Conservation (phyloP, 2,888 invertebrate species). For the Neocrepidodera transversa region DNA sequence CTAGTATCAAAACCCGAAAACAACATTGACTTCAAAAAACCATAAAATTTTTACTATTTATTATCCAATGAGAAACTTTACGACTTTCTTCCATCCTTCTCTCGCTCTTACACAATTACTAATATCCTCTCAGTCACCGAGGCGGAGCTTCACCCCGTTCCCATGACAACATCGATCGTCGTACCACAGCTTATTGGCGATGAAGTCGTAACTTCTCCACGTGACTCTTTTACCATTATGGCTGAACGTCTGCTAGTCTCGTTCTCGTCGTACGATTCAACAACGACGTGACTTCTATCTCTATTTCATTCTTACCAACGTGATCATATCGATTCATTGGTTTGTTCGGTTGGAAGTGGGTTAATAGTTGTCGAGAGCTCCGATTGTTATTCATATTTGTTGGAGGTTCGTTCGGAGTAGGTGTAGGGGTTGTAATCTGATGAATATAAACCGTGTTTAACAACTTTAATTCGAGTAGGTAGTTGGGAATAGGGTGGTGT, state of each 20-base stretch:
- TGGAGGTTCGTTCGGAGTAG: background rate
- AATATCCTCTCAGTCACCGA: slow-evolving; percentile 43
- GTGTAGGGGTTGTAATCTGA: slow-evolving; percentile 2
- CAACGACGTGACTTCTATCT: slow-evolving; percentile 41
- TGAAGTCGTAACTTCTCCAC: slow-evolving; percentile 52
- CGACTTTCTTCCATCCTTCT: slow-evolving; percentile 50
- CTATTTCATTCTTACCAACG: slow-evolving; percentile 25
- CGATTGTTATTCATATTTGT: slow-evolving; percentile 15
- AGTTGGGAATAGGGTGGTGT: background rate
- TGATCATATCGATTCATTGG: slow-evolving; percentile 13
- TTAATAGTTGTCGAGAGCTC: slow-evolving; percentile 1
- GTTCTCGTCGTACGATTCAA: slow-evolving; percentile 43
- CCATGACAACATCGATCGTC: slow-evolving; percentile 59
- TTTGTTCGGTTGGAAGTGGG: slow-evolving; percentile 9
- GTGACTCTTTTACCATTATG: slow-evolving; percentile 57
- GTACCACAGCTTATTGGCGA: slow-evolving; percentile 52
- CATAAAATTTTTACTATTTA: slow-evolving; percentile 61
- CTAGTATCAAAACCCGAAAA: slow-evolving; percentile 60
- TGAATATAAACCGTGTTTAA: slow-evolving; percentile 7
- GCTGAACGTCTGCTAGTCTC: slow-evolving; percentile 46
- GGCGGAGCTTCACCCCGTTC: slow-evolving; percentile 55
- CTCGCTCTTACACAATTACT: slow-evolving; percentile 30
- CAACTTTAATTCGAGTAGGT: background rate
- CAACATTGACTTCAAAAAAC: slow-evolving; percentile 58
- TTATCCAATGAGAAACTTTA: slow-evolving; percentile 59